Evolutionary conservation across 2,888 invertebrate species (phyloP).

Genomic region (Caenorhabditis sp.): DNA sequence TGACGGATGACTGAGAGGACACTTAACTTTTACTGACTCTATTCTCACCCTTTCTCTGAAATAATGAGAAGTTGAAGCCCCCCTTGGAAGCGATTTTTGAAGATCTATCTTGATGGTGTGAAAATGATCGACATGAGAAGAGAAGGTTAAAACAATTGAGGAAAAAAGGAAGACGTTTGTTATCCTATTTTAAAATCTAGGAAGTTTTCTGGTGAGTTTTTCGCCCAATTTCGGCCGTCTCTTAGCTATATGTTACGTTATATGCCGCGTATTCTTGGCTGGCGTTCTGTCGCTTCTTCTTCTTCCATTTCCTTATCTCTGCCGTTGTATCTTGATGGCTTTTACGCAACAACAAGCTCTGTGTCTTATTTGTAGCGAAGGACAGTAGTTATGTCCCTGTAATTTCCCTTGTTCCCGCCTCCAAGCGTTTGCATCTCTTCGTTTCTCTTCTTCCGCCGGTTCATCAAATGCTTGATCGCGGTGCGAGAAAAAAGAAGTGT

Average conservation of each 20-base stretch:
- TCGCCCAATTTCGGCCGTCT: conserved; percentile 14
- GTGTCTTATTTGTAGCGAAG: conserved; percentile 32
- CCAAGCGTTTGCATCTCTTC: conserved; percentile 14
- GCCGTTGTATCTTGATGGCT: conserved; percentile 54
- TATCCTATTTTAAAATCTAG: conserved; percentile 47
- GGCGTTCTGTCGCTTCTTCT: conserved; percentile 49
- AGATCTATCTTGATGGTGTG: neutral
- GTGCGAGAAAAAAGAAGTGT: conserved; percentile 46
- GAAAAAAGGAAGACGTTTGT: conserved; percentile 9
- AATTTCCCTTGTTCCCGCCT: conserved; percentile 17
- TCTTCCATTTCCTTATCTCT: conserved; percentile 12
- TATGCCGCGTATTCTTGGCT: conserved; percentile 20
- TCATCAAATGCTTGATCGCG: conserved; percentile 33
- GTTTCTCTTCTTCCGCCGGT: conserved; percentile 25
- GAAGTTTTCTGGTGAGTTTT: conserved; percentile 61
- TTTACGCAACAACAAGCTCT: conserved; percentile 62
- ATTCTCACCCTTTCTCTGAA: neutral
- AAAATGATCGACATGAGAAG: conserved; percentile 14
- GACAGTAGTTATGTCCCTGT: conserved; percentile 17
- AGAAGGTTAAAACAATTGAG: conserved; percentile 42
- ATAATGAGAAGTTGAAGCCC: neutral
- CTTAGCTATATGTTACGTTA: conserved; percentile 63
- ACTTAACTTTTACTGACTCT: conserved; percentile 25
- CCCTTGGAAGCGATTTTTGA: neutral
- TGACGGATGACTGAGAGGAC: conserved; percentile 1